Conservation (phyloP, 2,797 vertebrate species). For the Spondyliosoma cantharus region DNA sequence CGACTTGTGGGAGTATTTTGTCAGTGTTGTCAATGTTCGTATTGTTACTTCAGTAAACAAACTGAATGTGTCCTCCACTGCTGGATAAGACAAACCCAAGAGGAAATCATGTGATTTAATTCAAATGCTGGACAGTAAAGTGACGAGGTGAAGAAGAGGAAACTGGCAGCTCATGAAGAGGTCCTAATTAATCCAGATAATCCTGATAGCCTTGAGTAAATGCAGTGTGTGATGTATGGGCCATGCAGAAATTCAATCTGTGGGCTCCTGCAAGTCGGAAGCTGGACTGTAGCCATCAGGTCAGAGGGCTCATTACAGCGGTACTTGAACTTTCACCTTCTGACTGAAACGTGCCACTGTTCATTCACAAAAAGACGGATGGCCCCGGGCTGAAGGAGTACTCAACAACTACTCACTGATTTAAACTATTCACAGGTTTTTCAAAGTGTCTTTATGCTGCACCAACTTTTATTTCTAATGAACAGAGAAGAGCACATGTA, state of each 20-base stretch:
- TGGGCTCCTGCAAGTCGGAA: constrained; percentile 21
- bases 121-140: constrained; percentile 16
- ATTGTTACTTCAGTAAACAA: background rate
- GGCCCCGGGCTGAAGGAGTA: background rate
- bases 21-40: background rate
- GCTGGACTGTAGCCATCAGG: constrained; percentile 47
- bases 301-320: constrained; percentile 11
- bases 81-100: background rate
- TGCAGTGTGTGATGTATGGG: constrained; percentile 16
- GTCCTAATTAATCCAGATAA: constrained; percentile 51
- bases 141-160: constrained; percentile 30
- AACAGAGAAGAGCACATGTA: background rate
- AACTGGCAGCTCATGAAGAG: constrained; percentile 34
- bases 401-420: background rate
- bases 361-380: constrained; percentile 19
- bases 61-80: background rate
- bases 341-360: constrained; percentile 44
- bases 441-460: constrained; percentile 2
- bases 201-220: constrained; percentile 37
- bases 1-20: background rate
- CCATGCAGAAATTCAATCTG: constrained; percentile 43
- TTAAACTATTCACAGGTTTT: constrained; percentile 29
- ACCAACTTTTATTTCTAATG: constrained; percentile 40
- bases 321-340: constrained; percentile 56
- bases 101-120: background rate